Base-by-base conservation (phyloP, 1,140 invertebrate species). In the Pomacea maculata region DNA sequence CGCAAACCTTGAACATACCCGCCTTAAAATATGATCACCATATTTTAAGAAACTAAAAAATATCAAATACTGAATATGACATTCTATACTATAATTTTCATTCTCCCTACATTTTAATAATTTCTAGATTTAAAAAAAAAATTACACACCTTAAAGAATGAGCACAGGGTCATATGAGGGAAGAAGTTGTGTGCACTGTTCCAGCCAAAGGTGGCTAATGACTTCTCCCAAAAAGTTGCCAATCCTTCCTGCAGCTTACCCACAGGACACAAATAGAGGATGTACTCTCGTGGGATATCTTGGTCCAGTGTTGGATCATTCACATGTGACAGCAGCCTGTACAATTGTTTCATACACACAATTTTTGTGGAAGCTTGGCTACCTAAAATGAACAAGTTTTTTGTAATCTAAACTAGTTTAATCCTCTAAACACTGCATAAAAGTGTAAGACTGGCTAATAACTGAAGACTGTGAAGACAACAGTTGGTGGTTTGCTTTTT, bases 121-220 rank as follows among this genome's bases (percentile, higher is more conserved):
- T 25, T 25, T 67, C 45, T 67, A 79, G 14, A 83, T 54, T 70
- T 45, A 4, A 45, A 45, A 54, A 25, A 25, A 25, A 84, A 79
- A 73, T 78, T 45, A 75, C 83, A 85, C 92, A 97, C 96, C 93
- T 96, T 96, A 88, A 97, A 97, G 90, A 96, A 96, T 15, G 96
- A 95, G 67, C 96, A 95, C 63, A 98, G 92, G 17, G 96, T 97
- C 83, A 98, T 95, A 88, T 98, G 96, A 5, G 96, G 96, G 65
- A 96, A 94, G 89, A 94, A 96, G 90, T 96, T 96, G 87, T 97
- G 96, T 14, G 96, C 96, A 45, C 96, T 95, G 92, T 97, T 97
- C 95, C 96, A 96, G 57, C 95, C 95, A 89, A 94, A 94, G 9
- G 94, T 90, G 77, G 93, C 90, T 85, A 94, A 93, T n/a, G 95